Evolutionary conservation across 2,113 vertebrate species (phyloP).

Genomic region (Dendrocopos noguchii): DNA sequence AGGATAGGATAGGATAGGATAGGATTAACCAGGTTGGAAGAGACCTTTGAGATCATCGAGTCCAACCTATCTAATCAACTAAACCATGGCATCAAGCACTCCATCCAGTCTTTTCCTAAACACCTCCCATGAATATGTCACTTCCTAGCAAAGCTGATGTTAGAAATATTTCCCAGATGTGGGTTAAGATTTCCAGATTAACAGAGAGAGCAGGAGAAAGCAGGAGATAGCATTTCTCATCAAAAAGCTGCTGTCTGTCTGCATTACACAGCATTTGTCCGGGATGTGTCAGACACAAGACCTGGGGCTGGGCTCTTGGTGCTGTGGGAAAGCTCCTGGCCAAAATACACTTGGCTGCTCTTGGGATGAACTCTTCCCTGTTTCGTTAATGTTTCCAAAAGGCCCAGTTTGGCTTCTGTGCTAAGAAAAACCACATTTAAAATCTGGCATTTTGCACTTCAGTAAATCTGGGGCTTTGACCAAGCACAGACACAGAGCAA

Average conservation of each 20-base stretch:
- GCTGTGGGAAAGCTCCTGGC: neutral
- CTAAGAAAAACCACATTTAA: neutral
- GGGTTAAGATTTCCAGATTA: neutral
- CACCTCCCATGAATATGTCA: neutral
- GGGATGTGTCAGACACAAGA: neutral
- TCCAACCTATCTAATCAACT: too few species aligned
- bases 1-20: too few species aligned
- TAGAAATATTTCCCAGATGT: neutral
- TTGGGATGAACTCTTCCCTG: neutral
- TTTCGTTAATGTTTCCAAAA: neutral
- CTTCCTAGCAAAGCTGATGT: neutral
- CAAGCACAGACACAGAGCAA: neutral
- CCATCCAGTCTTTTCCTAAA: too few species aligned
- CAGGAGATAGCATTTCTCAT: accelerated
- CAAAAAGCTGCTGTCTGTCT: neutral
- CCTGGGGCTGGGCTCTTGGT: neutral
- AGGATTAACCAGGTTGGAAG: too few species aligned
- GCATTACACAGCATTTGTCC: neutral
- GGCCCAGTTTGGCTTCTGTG: neutral
- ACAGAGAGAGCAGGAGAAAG: neutral
- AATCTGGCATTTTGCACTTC: neutral
- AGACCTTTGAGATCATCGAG: too few species aligned
- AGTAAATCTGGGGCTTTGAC: neutral
- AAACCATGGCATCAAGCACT: too few species aligned
- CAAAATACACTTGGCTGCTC: neutral